A percentile compares a stretch with the other conserved stretches of the same genome.
These are phyloP conservation scores for Balaenoptera acutorostrata DNA, from an alignment of 2,113 vertebrate species.

Conservation along the genomic window DNA sequence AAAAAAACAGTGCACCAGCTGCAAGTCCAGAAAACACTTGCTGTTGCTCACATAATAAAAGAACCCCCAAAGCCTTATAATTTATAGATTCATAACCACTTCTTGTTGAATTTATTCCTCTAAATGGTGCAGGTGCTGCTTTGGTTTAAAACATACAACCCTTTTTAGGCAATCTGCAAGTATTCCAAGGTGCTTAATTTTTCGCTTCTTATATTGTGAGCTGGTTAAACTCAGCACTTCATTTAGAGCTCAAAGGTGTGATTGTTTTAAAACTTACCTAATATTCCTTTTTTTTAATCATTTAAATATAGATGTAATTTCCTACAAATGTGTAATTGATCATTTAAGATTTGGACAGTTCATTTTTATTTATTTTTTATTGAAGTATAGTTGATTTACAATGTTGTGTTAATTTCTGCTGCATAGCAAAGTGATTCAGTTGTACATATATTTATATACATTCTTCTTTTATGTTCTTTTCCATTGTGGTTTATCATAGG, in stretches of 20 bases:
- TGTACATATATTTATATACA: background rate
- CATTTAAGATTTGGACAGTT: conserved; percentile 11
- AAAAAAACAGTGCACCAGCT: conserved; percentile 8
- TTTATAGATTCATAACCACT: conserved; percentile 26
- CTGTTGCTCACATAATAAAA: conserved; percentile 27
- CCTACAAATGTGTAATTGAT: background rate
- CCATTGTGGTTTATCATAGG: background rate
- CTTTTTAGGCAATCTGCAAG: background rate
- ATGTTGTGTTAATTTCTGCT: background rate
- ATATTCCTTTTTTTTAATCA: background rate
- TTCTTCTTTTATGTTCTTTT: background rate
- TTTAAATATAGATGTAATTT: conserved; percentile 31
- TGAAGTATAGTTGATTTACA: background rate
- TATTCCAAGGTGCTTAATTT: background rate
- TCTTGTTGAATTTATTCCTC: conserved; percentile 35
- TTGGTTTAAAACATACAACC: background rate
- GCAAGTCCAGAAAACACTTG: conserved; percentile 10
- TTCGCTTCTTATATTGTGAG: background rate
- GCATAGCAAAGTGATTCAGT: background rate
- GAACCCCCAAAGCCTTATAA: conserved; percentile 28
- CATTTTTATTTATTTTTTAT: background rate
- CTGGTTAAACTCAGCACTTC: conserved; percentile 23
- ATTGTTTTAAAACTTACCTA: conserved; percentile 32
- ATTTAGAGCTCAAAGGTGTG: conserved; percentile 36
- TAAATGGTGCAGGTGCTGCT: conserved; percentile 17